These are phyloP conservation scores for Progne subis DNA, from an alignment of 2,113 vertebrate genomes.

Conservation along the genomic window DNA sequence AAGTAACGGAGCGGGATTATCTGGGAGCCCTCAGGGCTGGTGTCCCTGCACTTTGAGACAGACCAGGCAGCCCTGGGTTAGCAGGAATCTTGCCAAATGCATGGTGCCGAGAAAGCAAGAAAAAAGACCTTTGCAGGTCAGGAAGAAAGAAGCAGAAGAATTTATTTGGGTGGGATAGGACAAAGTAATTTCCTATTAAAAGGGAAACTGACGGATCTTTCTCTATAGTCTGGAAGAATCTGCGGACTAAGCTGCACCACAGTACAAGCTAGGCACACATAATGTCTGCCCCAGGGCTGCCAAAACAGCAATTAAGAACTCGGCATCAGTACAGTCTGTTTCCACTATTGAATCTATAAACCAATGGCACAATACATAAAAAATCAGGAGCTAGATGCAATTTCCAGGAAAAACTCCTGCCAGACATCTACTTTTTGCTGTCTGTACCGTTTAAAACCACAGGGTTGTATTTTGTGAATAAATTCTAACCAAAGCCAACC, in stretches of 20 bases:
- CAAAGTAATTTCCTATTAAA: neutral
- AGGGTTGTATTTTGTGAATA: neutral
- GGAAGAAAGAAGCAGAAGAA: neutral
- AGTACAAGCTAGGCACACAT: neutral
- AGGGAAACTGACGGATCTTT: neutral
- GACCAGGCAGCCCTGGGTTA: neutral
- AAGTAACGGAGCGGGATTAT: fast-evolving
- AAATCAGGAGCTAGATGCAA: neutral
- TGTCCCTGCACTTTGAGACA: neutral
- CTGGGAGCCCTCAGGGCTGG: neutral
- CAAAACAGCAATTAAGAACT: conserved; percentile 19
- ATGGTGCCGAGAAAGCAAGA: neutral
- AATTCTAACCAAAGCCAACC: neutral
- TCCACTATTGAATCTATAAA: neutral
- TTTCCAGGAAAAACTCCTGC: neutral
- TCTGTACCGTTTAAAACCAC: neutral
- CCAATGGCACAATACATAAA: neutral
- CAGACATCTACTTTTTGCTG: neutral
- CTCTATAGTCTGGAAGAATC: neutral
- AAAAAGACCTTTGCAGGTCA: neutral
- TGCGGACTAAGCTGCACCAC: neutral
- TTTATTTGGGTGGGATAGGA: neutral
- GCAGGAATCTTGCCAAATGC: neutral
- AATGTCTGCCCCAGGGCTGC: neutral
- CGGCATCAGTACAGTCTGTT: neutral